phyloP scores from a whole-genome alignment of 1,140 invertebrate species.

The Diorhabda elongata region DNA sequence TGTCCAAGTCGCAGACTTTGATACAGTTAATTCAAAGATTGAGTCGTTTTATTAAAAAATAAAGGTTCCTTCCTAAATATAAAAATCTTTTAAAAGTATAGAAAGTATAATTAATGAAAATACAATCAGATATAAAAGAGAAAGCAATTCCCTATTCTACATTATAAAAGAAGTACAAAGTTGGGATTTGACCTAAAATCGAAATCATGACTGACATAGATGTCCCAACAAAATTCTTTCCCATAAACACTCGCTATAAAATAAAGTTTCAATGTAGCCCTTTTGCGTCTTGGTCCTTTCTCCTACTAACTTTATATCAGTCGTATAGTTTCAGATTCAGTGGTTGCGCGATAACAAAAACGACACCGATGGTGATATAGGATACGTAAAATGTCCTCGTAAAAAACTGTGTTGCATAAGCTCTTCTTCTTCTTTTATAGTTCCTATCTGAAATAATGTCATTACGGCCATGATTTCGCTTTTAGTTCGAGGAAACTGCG shows the following conservation, averaged over 20 bases:
- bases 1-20: too few relatives aligned
- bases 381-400: slow-evolving; percentile 2
- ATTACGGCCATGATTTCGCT: neutral
- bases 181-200: too few relatives aligned
- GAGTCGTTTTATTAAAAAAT: too few relatives aligned
- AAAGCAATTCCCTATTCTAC: too few relatives aligned
- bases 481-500: too few relatives aligned
- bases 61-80: too few relatives aligned
- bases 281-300: neutral
- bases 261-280: neutral
- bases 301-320: neutral
- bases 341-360: neutral
- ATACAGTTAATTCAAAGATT: too few relatives aligned
- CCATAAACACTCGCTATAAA: neutral
- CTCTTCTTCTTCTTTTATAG: neutral
- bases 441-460: neutral
- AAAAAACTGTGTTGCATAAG: slow-evolving; percentile 2
- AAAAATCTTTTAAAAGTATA: too few relatives aligned
- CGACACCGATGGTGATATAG: neutral
- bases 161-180: too few relatives aligned
- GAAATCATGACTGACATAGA: too few relatives aligned
- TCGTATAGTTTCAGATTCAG: neutral
- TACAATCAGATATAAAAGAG: too few relatives aligned
- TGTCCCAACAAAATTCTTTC: neutral
- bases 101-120: too few relatives aligned